Evolutionary conservation across 2,113 vertebrate genomes (phyloP), one percentile per base, ranked within the genome.

Genomic region (Chaetops frenatus): DNA sequence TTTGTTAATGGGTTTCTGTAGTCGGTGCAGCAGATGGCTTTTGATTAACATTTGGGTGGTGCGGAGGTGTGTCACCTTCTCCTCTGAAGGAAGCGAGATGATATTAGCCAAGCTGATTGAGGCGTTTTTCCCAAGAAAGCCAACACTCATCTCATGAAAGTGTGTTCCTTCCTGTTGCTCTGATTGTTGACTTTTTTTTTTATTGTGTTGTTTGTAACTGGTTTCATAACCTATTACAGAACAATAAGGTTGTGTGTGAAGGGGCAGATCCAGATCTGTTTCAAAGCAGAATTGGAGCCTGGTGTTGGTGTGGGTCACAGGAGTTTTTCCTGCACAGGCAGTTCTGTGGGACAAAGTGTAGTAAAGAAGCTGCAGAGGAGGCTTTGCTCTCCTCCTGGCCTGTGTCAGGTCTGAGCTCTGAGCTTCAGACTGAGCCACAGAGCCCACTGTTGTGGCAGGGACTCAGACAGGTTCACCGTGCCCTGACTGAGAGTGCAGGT

Each of bases 101-200:
- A 71, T 24, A 54, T 22, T 61, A 47, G 50, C 60, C 60, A 73
- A 71, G 50, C 29, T 35, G 64, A 86, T 40, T 9, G 56, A 71
- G n/a, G 60, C 45, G 16, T 77, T 72, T 90, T 95, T 76, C 85
- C 51, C 14, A 74, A 92, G 81, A 81, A 95, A 92, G 15, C n/a
- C 2, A 24, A 57, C 18, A 6, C 4, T 35, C 7, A 24, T 0
- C 9, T 18, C 12, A 20, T 1, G 1, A 38, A 71, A 64, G 27
- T 21, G 45, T 70, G 47, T 86, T 47, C 11, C 40, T 94, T 88
- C 72, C 72, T 58, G 31, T 62, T 90, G 58, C 60, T 69, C 31
- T 28, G 31, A 64, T 53, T 57, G 27, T 50, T 78, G 38, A 29
- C 8, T 47, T 28, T 48, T 58, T 58, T 47, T 28, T 48, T 58